Evolutionary conservation across 2,888 invertebrate genomes (phyloP).

Genomic region (Cephonodes hylas): DNA sequence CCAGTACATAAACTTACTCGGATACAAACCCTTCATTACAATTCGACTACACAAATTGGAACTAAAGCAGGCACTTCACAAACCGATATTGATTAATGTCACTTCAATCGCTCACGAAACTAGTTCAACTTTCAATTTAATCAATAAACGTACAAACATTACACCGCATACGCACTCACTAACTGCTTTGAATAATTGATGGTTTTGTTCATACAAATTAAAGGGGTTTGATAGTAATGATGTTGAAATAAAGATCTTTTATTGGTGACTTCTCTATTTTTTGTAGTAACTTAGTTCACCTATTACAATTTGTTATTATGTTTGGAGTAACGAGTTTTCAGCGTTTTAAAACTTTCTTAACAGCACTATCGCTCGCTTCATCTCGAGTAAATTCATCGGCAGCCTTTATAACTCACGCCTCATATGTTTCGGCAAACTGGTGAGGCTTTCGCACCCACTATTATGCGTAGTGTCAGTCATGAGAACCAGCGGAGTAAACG

Average conservation of each 20-base stretch:
- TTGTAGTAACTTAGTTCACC: no score
- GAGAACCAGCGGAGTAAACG: constrained; percentile 30
- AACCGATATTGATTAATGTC: not conserved
- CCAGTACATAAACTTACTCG: no score
- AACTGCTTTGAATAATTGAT: no score
- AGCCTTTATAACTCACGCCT: constrained; percentile 65
- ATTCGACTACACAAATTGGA: not conserved
- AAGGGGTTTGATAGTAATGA: no score
- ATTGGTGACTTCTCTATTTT: no score
- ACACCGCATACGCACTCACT: not conserved
- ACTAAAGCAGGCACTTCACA: not conserved
- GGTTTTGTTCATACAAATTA: no score
- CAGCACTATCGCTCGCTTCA: constrained; percentile 58
- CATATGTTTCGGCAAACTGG: constrained; percentile 62
- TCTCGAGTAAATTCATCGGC: constrained; percentile 65
- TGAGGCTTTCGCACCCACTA: constrained; percentile 46
- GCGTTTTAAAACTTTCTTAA: no score
- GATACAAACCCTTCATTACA: no score
- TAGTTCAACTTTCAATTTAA: not conserved
- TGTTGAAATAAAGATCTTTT: no score
- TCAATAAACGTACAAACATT: not conserved
- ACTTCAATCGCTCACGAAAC: not conserved
- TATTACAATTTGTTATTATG: no score
- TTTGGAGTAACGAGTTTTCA: no score
- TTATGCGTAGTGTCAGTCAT: constrained; percentile 21